Evolutionary conservation across 1,140 invertebrate species (phyloP).

Genomic region (Zaprionus capensis): DNA sequence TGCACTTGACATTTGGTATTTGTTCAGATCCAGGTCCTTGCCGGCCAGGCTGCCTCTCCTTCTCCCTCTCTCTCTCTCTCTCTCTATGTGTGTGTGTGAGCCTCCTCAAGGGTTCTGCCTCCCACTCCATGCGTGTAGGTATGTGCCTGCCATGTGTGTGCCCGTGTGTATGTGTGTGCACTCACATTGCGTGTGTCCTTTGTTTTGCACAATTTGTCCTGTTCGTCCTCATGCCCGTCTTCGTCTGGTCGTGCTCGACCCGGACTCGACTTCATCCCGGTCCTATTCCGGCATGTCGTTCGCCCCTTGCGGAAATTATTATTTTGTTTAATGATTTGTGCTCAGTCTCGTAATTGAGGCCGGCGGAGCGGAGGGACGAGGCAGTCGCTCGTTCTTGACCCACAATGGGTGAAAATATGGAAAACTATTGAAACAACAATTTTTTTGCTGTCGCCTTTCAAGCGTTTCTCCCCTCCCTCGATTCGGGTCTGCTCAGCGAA

Average conservation of each 20-base stretch:
- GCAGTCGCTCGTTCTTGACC: slow-evolving; percentile 62
- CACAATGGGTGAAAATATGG: slow-evolving; percentile 57
- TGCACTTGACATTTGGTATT: slow-evolving; percentile 75
- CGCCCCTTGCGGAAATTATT: slow-evolving; percentile 75
- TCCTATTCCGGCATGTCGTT: slow-evolving; percentile 39
- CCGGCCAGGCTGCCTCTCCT: slow-evolving; percentile 17
- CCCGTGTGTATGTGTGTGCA: slow-evolving; percentile 9
- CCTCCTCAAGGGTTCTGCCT: slow-evolving; percentile 17
- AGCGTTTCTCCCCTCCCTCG: slow-evolving; percentile 3
- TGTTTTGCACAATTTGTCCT: slow-evolving; percentile 56
- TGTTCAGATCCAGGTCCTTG: slow-evolving; percentile 44
- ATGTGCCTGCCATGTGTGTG: not conserved
- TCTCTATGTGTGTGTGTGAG: not conserved
- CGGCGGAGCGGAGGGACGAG: slow-evolving; percentile 9
- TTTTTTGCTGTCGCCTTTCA: slow-evolving; percentile 17
- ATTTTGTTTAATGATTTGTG: slow-evolving; percentile 83
- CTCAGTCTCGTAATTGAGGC: slow-evolving; percentile 77
- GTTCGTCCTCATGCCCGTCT: slow-evolving; percentile 16
- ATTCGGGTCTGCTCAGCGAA: slow-evolving; percentile 41
- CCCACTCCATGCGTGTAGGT: not conserved
- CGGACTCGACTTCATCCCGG: slow-evolving; percentile 34
- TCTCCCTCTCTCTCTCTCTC: slow-evolving; percentile 6
- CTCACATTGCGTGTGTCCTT: slow-evolving; percentile 40
- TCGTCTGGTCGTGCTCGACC: not conserved
- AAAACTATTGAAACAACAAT: slow-evolving; percentile 69